Evolutionary conservation across 1,140 invertebrate species (phyloP), one percentile per base, ranked within the genome.

Genomic region (Dendroctonus valens): DNA sequence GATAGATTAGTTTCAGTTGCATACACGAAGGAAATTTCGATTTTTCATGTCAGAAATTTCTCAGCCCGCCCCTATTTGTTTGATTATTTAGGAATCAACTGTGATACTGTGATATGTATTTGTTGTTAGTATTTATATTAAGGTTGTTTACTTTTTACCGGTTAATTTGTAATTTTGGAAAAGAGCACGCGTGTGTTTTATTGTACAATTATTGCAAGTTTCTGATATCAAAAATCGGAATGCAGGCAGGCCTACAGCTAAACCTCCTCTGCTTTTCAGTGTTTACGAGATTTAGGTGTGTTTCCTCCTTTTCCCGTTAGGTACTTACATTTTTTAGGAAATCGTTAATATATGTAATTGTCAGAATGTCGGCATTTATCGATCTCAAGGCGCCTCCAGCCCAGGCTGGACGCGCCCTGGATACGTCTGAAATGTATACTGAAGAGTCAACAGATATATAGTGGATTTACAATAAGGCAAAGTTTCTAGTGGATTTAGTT

Each of bases 251-350:
- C 65, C 59, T 65, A 65, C 66, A 67, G 26, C 14, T 49, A 67
- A 64, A 59, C 42, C 42, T 46, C 62, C 57, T 69, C 61, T 48
- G 53, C 65, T 70, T 70, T 70, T 70, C 46, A 54, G 50, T 70
- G 66, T 68, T 65, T 44, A 59, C 42, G 44, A 59, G 39, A 62
- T 41, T 53, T 51, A 39, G 37, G 15, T 50, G 9, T 39, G 39
- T 42, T 42, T 38, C 14, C 42, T 64, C 14, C 26, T 15, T 60
- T 70, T 67, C 63, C 70, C 68, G 70, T 72, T 73, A 73, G 70
- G 72, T 73, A 73, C 72, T 73, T 73, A 72, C 69, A 53, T 9
- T 46, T 46, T 46, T 68, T 64, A 55, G 14, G 26, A 54, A 54
- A 58, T 58, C 46, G n/a, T 14, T 55, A 12, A 7, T 40, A 40